These are phyloP conservation scores for Pandemis corylana DNA, from an alignment of 2,888 invertebrate genomes.

Conservation along the genomic window DNA sequence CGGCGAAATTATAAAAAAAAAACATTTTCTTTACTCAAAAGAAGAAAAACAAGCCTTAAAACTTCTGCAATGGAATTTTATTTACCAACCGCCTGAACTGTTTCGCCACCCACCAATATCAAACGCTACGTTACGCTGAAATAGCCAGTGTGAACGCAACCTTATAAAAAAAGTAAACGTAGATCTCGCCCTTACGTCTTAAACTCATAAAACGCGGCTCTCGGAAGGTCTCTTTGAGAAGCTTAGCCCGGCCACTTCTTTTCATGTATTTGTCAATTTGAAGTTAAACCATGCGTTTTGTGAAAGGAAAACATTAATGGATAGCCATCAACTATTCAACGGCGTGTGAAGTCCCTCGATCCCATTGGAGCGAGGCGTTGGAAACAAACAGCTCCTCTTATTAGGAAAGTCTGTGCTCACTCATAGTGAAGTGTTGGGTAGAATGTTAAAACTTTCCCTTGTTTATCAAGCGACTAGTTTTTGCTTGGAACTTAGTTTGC, in stretches of 20 bases:
- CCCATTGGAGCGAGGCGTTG: neutral
- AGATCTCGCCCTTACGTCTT: neutral
- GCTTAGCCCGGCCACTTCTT: neutral
- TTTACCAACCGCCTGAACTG: too few relatives aligned
- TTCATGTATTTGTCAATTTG: neutral
- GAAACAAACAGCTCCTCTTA: neutral
- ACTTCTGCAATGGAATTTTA: too few relatives aligned
- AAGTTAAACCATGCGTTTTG: neutral
- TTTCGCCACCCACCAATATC: too few relatives aligned
- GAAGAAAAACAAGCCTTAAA: too few relatives aligned
- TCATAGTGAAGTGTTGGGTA: too few relatives aligned
- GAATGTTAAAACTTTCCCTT: neutral
- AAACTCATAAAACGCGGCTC: neutral
- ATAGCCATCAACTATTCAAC: neutral
- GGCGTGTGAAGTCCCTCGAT: neutral
- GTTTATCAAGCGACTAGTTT: too few relatives aligned
- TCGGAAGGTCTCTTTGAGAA: neutral
- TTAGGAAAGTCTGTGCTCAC: neutral
- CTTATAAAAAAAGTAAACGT: neutral
- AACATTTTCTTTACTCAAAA: too few relatives aligned
- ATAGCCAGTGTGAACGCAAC: neutral
- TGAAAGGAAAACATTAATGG: slow-evolving; percentile 6
- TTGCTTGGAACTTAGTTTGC: too few relatives aligned
- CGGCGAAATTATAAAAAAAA: too few relatives aligned
- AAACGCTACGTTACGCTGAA: neutral